A percentile compares a stretch with the other conserved stretches of the same genome.
Conservation (phyloP, 2,113 vertebrate species). For the Bambusicola thoracicus region DNA sequence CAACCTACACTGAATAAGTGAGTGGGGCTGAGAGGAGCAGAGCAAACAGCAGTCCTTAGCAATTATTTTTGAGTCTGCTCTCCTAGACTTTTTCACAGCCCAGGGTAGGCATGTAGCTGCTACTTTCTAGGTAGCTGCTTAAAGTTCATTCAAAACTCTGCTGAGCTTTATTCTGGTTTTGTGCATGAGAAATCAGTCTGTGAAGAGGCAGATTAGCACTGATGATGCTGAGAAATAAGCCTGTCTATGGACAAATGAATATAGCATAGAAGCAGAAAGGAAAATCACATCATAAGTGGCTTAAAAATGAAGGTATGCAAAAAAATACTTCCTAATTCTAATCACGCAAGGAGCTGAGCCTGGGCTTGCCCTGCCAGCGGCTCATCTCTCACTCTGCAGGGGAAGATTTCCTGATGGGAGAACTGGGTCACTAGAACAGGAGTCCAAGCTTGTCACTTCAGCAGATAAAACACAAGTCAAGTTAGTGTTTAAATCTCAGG, state of each 20-base stretch:
- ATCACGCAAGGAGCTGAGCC: neutral
- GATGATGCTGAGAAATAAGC: neutral
- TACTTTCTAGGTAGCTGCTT: neutral
- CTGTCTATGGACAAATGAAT: neutral
- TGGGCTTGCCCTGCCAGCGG: neutral
- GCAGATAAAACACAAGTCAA: neutral
- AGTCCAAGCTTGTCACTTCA: neutral
- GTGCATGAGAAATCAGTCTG: neutral
- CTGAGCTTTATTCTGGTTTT: neutral
- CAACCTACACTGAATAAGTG: neutral
- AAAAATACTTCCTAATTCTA: neutral
- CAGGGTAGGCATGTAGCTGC: neutral
- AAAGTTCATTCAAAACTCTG: neutral
- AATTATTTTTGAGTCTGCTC: neutral
- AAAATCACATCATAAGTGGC: neutral
- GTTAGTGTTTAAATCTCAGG: neutral
- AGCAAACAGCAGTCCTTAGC: neutral
- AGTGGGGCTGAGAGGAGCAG: accelerated
- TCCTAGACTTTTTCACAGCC: neutral
- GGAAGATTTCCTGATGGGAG: neutral
- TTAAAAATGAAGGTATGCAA: neutral
- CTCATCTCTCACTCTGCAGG: neutral
- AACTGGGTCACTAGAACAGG: conserved; percentile 42
- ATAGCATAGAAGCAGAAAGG: neutral
- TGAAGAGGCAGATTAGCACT: neutral